These are phyloP conservation scores for Homarus americanus DNA, from an alignment of 1,140 invertebrate genomes.

Conservation along the genomic window DNA sequence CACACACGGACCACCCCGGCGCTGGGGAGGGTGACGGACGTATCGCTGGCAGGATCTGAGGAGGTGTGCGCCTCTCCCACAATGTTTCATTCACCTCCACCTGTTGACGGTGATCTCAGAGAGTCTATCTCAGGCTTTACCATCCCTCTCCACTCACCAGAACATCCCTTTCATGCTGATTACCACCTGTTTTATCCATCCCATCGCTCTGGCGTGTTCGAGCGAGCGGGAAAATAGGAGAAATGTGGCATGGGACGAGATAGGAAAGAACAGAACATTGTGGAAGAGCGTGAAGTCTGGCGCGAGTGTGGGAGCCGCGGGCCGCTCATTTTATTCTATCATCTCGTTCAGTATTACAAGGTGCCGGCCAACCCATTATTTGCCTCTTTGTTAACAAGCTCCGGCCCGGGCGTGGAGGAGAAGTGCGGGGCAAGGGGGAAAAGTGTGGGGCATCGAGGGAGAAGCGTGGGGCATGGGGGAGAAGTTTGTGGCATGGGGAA, in stretches of 20 bases:
- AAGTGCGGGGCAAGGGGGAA: neutral
- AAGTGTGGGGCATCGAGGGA: neutral
- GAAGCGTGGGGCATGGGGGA: neutral
- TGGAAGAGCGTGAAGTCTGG: constrained; percentile 34
- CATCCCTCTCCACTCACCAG: neutral
- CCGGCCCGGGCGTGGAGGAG: constrained; percentile 6
- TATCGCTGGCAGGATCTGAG: constrained; percentile 39
- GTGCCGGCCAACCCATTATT: constrained; percentile 40
- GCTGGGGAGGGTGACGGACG: constrained; percentile 8
- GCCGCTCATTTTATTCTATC: constrained; percentile 43
- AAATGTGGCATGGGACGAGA: neutral
- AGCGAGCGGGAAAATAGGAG: neutral
- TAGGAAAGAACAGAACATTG: constrained; percentile 22
- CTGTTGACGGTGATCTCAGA: neutral
- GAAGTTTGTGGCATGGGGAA: neutral
- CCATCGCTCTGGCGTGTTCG: neutral
- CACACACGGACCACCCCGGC: constrained; percentile 43
- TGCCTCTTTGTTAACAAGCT: constrained; percentile 51
- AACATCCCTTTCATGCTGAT: neutral
- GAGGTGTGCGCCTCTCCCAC: constrained; percentile 4
- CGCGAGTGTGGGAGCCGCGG: constrained; percentile 17
- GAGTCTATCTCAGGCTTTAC: neutral
- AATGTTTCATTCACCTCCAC: neutral
- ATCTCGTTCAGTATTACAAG: constrained; percentile 51
- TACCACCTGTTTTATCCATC: neutral